Percentiles rank a stretch among this genome's conserved stretches.
These are phyloP conservation scores for Centropus unirufus DNA, from an alignment of 2,113 vertebrate genomes.

Conservation along the genomic window DNA sequence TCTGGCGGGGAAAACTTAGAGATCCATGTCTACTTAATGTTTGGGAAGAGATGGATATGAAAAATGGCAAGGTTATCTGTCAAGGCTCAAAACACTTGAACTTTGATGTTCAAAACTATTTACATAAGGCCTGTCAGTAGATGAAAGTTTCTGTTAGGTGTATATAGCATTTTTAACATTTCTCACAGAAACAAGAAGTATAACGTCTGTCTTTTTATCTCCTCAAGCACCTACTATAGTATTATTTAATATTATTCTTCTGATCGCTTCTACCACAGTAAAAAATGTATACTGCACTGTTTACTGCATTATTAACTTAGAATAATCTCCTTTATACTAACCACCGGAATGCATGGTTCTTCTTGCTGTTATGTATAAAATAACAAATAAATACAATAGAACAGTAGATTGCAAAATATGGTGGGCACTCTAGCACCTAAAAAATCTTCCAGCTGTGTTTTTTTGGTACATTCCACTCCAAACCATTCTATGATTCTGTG, in stretches of 20 bases:
- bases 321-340: background rate
- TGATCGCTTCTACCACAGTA: background rate
- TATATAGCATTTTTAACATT: background rate
- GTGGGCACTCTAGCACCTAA: background rate
- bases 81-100: background rate
- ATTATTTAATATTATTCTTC: background rate
- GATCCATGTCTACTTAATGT: background rate
- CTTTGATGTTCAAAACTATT: background rate
- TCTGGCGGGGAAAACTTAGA: background rate
- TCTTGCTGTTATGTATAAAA: background rate
- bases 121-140: background rate
- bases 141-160: background rate
- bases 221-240: background rate
- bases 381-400: background rate
- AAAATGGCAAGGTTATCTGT: background rate
- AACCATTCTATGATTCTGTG: too few relatives aligned
- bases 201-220: background rate
- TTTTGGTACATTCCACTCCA: background rate
- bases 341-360: background rate
- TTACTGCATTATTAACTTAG: background rate
- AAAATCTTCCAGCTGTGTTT: background rate
- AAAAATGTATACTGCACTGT: background rate
- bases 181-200: background rate
- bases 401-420: background rate
- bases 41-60: background rate